Percentiles rank a stretch among this genome's conserved stretches.
Conservation (phyloP, 1,140 invertebrate species). For the Parasteatoda tepidariorum region DNA sequence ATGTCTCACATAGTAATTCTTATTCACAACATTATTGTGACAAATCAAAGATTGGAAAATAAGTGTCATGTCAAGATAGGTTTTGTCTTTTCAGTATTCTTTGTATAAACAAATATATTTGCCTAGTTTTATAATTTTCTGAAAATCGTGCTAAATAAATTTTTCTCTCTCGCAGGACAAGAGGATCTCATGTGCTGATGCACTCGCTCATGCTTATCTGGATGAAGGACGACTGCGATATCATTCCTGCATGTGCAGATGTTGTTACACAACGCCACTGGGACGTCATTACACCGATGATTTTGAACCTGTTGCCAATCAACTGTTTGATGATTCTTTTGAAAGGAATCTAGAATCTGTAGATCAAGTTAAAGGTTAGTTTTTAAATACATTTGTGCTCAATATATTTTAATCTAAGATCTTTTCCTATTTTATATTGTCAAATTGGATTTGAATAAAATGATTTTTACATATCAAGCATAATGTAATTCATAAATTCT, state of each 20-base stretch:
- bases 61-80: too few species aligned
- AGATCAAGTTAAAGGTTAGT: conserved; percentile 91
- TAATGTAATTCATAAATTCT: background rate
- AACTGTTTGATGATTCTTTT: conserved; percentile 92
- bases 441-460: too few species aligned
- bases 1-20: too few species aligned
- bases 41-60: too few species aligned
- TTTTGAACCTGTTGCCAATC: conserved; percentile 90
- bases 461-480: too few species aligned
- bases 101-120: too few species aligned
- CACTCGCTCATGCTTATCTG: conserved; percentile 94
- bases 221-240: conserved; percentile 97
- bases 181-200: conserved; percentile 92
- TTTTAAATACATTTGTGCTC: background rate
- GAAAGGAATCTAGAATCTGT: conserved; percentile 92
- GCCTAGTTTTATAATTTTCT: too few species aligned
- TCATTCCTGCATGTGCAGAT: conserved; percentile 99
- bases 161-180: conserved; percentile 78
- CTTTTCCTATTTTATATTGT: too few species aligned
- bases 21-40: too few species aligned
- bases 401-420: conserved; percentile 2
- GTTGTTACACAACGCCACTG: conserved; percentile 81
- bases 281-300: conserved; percentile 88
- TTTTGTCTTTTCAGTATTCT: too few species aligned
- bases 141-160: too few species aligned